Base-by-base conservation (phyloP, 1,140 invertebrate genomes). In the Drosophila tani region DNA sequence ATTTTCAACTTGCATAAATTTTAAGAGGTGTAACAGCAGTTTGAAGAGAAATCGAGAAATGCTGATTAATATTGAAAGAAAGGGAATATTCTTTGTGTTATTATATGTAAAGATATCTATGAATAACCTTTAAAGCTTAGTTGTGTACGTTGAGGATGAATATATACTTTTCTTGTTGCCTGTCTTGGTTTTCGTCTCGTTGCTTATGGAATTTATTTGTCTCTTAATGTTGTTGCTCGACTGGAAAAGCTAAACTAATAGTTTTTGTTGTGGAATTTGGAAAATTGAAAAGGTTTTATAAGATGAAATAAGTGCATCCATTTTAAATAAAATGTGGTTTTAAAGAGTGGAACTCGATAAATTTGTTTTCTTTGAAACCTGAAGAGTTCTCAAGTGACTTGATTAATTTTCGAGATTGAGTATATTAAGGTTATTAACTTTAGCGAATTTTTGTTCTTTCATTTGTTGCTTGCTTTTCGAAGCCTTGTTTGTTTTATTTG, bases 401-500 rank as follows among this genome's bases (percentile, higher is more conserved):
- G 2, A 32, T 1, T 12, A 32, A 14, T 35, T 7, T 55, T 21
- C 21, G 3, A 5, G 2, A 5, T n/a, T 4, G 14, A 49, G 5
- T 27, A 5, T 24, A 24, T n/a, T 5, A 27, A 9, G n/a, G 1
- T 32, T 32, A 12, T 53, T 15, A 0, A 14, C 32, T 4, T 4
- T 35, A 35, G 2, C 32, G 32, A 35, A 27, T 32, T 51, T 57
- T 69, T 70, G 69, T 43, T 60, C 5, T 71, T 73, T 71, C 67
- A 73, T 73, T 73, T 75, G 74, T 66, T 56, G 47, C 8, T n/a
- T 40, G 40, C 46, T 41, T 77, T 58, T 45, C 29, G 14, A 24
- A 19, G 8, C 5, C 40, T 64, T 5, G 24, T 12, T 38, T 38
- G 24, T 21, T 38, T 40, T 27, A 57, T 59, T 46, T 67, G 41